phyloP scores from a whole-genome alignment of 2,888 invertebrate genomes.

The Rhagium mordax region DNA sequence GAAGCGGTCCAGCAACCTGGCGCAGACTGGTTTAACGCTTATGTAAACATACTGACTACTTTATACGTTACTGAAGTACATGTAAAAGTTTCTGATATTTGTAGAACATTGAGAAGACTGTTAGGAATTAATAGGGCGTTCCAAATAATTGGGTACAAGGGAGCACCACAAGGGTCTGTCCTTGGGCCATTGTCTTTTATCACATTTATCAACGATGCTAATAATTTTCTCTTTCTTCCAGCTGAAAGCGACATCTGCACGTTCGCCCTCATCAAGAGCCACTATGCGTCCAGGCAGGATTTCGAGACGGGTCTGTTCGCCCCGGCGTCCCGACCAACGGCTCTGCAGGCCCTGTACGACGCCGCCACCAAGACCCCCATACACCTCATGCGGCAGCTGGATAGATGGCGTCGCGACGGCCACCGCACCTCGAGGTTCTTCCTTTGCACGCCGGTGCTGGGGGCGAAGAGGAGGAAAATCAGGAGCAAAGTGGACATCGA shows the following conservation, averaged over 20 bases:
- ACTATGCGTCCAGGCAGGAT: slow-evolving; percentile 82
- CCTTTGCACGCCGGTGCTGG: slow-evolving; percentile 86
- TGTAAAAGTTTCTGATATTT: no score
- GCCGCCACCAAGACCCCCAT: slow-evolving; percentile 80
- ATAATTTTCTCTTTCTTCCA: slow-evolving; percentile 70
- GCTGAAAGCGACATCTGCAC: slow-evolving; percentile 93
- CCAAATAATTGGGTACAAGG: no score
- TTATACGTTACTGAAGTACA: no score
- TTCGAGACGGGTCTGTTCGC: slow-evolving; percentile 84
- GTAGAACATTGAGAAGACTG: no score
- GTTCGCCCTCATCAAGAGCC: slow-evolving; percentile 85
- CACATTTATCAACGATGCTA: no score
- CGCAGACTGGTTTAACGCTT: background rate
- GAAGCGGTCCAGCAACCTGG: background rate
- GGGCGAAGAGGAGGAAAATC: slow-evolving; percentile 79
- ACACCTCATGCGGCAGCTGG: slow-evolving; percentile 78
- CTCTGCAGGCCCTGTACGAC: slow-evolving; percentile 82
- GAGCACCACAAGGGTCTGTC: no score
- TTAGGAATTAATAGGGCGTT: no score
- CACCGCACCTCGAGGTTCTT: slow-evolving; percentile 79
- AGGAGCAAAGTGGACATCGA: slow-evolving; percentile 83
- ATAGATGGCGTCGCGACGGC: slow-evolving; percentile 78
- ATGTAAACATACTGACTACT: no score
- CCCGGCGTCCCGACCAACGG: slow-evolving; percentile 81
- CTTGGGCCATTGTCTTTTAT: no score